Percentiles rank a stretch among this genome's conserved stretches.
Conservation (phyloP, 2,888 invertebrate species). For the Cabera pusaria region DNA sequence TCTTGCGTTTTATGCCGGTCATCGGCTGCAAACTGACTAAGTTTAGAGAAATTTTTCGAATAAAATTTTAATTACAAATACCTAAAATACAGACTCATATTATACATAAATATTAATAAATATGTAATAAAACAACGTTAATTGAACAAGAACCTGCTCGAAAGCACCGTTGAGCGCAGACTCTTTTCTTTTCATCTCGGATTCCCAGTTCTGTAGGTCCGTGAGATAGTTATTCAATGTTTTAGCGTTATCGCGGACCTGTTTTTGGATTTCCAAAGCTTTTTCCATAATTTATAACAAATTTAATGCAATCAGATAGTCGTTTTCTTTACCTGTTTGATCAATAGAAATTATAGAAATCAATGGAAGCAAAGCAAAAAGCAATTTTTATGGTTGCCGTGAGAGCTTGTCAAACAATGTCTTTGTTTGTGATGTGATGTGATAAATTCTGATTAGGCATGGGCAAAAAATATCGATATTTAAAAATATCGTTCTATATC, state of each 20-base stretch:
- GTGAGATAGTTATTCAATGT: constrained; percentile 87
- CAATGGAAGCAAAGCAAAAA: too few relatives aligned
- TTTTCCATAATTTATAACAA: constrained; percentile 75
- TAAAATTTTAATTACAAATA: background rate
- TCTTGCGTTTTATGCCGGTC: too few relatives aligned
- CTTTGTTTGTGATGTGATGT: too few relatives aligned
- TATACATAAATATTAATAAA: constrained; percentile 5
- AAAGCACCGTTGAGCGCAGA: constrained; percentile 75
- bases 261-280: constrained; percentile 86
- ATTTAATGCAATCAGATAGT: constrained; percentile 35
- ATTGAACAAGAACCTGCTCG: constrained; percentile 67
- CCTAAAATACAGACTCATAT: background rate
- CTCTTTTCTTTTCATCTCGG: constrained; percentile 89
- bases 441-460: too few relatives aligned
- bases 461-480: too few relatives aligned
- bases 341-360: constrained; percentile 53
- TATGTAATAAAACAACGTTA: constrained; percentile 18
- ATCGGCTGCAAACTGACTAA: too few relatives aligned
- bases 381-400: constrained; percentile 39
- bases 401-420: constrained; percentile 24
- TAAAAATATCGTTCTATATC: too few relatives aligned
- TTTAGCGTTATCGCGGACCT: constrained; percentile 88
- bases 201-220: constrained; percentile 88
- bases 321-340: constrained; percentile 54
- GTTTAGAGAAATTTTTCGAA: too few relatives aligned